These are phyloP conservation scores for Hypotaenidia philippensis DNA, from an alignment of 2,797 vertebrate species.

Conservation along the genomic window DNA sequence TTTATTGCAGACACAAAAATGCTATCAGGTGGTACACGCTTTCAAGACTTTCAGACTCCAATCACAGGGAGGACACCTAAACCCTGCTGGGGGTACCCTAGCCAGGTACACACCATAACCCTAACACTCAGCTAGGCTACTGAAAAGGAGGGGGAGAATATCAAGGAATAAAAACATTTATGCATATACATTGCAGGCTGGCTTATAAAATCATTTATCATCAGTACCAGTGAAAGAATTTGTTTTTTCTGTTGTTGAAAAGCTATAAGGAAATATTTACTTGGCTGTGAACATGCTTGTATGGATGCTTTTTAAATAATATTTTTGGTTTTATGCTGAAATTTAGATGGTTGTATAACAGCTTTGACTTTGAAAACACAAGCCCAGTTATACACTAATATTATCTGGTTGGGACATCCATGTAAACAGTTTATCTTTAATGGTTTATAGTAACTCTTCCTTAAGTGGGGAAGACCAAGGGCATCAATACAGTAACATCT, in stretches of 20 bases:
- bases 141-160: background rate
- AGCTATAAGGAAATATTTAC: background rate
- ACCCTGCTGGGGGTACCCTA: background rate
- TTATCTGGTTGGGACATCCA: background rate
- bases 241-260: background rate
- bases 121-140: background rate
- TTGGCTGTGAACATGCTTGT: background rate
- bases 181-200: background rate
- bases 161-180: background rate
- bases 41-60: background rate
- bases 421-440: constrained; percentile 29
- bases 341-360: background rate
- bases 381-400: background rate
- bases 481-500: background rate
- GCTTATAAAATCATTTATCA: background rate
- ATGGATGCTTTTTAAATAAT: background rate
- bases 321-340: background rate
- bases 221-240: background rate
- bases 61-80: background rate
- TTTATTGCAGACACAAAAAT: background rate
- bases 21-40: background rate
- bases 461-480: background rate
- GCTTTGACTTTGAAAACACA: background rate
- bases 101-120: background rate
- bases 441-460: constrained; percentile 18